phyloP scores from a whole-genome alignment of 1,140 invertebrate genomes.

The Lutraria rhynchaena region DNA sequence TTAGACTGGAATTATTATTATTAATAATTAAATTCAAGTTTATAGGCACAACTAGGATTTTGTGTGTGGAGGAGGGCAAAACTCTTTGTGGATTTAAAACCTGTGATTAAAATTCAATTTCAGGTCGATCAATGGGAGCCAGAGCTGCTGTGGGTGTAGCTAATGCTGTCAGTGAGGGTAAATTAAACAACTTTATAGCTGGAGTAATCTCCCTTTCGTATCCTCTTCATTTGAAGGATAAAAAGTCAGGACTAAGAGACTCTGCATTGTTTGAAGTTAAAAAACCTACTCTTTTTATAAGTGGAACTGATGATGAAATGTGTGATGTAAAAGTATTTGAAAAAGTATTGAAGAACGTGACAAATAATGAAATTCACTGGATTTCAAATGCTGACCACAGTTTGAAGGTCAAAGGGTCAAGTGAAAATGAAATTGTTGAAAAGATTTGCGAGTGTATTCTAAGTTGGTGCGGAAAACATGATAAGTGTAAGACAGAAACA shows the following conservation, averaged over 20 bases:
- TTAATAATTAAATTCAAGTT: too few species aligned
- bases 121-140: slow-evolving; percentile 62
- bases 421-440: neutral
- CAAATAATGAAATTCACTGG: slow-evolving; percentile 12
- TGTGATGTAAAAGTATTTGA: slow-evolving; percentile 37
- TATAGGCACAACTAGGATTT: neutral
- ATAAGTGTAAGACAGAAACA: too few species aligned
- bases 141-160: slow-evolving; percentile 53
- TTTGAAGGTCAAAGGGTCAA: slow-evolving; percentile 12
- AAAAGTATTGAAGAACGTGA: slow-evolving; percentile 24
- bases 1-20: too few species aligned
- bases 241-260: slow-evolving; percentile 31
- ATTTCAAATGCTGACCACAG: slow-evolving; percentile 43
- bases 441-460: slow-evolving; percentile 6
- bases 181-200: slow-evolving; percentile 9
- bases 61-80: neutral
- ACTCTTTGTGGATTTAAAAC: too few species aligned
- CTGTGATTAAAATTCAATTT: too few species aligned
- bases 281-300: slow-evolving; percentile 44
- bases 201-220: slow-evolving; percentile 60
- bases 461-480: slow-evolving; percentile 18
- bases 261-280: slow-evolving; percentile 30
- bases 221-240: slow-evolving; percentile 49
- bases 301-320: slow-evolving; percentile 57
- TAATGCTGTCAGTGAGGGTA: neutral